Percentiles rank a stretch among this genome's conserved stretches.
These are phyloP conservation scores for Pseudococcus jackbeardsleyi DNA, from an alignment of 2,888 invertebrate genomes.

Conservation along the genomic window DNA sequence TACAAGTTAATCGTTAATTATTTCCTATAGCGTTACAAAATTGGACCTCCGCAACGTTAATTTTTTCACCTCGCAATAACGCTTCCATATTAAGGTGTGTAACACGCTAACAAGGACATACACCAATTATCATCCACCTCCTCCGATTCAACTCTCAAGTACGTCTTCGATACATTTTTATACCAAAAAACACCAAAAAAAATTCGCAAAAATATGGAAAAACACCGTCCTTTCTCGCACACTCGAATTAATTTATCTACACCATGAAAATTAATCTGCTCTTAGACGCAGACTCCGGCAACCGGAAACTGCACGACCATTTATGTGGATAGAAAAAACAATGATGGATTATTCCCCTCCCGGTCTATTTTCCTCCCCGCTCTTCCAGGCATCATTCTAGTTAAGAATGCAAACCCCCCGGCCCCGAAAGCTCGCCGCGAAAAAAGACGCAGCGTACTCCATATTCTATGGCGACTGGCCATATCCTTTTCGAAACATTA, in stretches of 20 bases:
- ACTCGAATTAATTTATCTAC: constrained; percentile 3
- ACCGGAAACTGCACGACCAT: not conserved
- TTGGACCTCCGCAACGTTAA: constrained; percentile 5
- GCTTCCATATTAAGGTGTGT: constrained; percentile 41
- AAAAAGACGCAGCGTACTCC: not conserved
- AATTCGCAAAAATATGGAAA: not conserved
- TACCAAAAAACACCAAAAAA: not conserved
- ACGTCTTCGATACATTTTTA: not conserved
- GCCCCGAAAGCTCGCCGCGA: not conserved
- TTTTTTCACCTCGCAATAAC: constrained; percentile 29
- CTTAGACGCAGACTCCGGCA: not conserved
- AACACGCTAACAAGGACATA: constrained; percentile 20
- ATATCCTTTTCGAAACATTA: constrained; percentile 63
- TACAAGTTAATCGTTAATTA: constrained; percentile 29
- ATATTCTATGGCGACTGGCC: constrained; percentile 58
- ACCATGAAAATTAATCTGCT: not conserved
- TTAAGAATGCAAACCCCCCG: not conserved
- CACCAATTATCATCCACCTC: not conserved
- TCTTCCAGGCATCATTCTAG: not conserved
- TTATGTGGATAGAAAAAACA: not conserved
- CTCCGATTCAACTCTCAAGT: not conserved
- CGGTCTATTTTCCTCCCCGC: not conserved
- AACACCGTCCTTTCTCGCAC: not conserved
- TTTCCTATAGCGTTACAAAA: constrained; percentile 41
- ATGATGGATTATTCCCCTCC: not conserved